Percentiles rank a stretch among this genome's conserved stretches.
These are phyloP conservation scores for Samia ricini DNA, from an alignment of 1,140 invertebrate species.

Conservation along the genomic window DNA sequence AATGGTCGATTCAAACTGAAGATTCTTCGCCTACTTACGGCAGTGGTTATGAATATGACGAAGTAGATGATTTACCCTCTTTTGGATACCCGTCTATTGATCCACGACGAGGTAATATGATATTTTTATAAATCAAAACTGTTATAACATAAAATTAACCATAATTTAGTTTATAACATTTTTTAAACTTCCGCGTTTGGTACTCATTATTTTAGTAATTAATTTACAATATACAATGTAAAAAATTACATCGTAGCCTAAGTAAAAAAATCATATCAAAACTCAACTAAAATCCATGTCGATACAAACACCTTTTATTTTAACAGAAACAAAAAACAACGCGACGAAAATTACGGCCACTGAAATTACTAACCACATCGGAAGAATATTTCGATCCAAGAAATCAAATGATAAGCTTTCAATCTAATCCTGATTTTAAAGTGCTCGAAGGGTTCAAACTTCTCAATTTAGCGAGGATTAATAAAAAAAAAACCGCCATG, in stretches of 20 bases:
- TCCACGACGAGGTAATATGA: constrained; percentile 51
- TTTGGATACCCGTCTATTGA: constrained; percentile 62
- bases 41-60: constrained; percentile 34
- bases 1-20: constrained; percentile 35
- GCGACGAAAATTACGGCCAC: constrained; percentile 28
- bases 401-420: constrained; percentile 47
- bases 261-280: no score
- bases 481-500: constrained; percentile 36
- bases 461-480: constrained; percentile 44
- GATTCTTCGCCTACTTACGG: constrained; percentile 5
- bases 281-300: no score
- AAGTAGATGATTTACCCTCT: constrained; percentile 31
- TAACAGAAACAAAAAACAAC: constrained; percentile 15
- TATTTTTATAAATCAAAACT: neutral
- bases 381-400: constrained; percentile 30
- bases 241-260: no score
- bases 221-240: neutral
- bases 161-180: neutral
- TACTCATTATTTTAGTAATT: neutral
- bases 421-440: constrained; percentile 63
- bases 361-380: constrained; percentile 28
- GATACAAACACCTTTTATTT: constrained; percentile 7
- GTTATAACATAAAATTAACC: neutral
- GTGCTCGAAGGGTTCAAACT: constrained; percentile 64
- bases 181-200: neutral